phyloP scores from a whole-genome alignment of 1,140 invertebrate species.

The Heterodera schachtii region DNA sequence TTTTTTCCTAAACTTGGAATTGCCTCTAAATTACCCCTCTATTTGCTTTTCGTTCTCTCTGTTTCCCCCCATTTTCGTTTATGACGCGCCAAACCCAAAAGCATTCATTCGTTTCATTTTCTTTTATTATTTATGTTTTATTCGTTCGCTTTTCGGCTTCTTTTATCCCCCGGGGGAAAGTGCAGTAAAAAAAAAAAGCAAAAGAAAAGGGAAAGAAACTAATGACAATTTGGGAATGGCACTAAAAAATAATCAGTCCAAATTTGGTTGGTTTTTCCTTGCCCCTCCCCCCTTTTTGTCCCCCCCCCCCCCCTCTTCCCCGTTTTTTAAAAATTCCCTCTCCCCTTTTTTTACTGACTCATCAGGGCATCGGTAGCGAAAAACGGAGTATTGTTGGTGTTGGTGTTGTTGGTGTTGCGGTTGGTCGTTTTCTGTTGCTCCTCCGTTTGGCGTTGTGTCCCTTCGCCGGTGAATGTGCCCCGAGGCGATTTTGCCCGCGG shows the following conservation, averaged over 20 bases:
- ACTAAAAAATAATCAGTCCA: neutral
- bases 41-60: neutral
- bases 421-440: neutral
- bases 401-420: neutral
- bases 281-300: too few relatives aligned
- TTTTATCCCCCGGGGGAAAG: neutral
- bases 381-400: neutral
- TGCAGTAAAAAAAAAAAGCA: neutral
- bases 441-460: neutral
- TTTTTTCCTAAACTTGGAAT: too few relatives aligned
- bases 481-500: neutral
- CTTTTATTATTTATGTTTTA: too few relatives aligned
- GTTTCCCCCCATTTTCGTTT: neutral
- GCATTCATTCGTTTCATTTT: neutral
- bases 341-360: neutral
- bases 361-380: neutral
- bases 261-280: too few relatives aligned
- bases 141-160: neutral
- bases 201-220: neutral
- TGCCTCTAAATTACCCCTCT: neutral
- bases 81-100: neutral
- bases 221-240: neutral
- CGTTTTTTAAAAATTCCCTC: too few relatives aligned
- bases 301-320: too few relatives aligned
- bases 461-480: neutral